These are phyloP conservation scores for Lepus townsendii DNA, from an alignment of 2,797 vertebrate species.

Conservation along the genomic window DNA sequence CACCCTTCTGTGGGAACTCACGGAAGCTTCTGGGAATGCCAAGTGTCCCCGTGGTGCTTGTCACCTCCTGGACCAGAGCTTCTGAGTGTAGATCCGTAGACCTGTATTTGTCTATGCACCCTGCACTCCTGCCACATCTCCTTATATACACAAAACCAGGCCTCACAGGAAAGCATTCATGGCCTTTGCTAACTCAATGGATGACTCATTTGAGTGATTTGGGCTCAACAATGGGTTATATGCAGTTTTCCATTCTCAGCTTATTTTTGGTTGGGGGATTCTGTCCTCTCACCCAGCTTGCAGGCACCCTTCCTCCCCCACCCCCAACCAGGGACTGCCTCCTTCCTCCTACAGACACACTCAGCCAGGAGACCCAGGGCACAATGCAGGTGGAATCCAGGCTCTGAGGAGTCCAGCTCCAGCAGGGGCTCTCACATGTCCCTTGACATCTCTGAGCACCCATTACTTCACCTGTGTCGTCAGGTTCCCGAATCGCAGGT, in stretches of 20 bases:
- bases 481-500: neutral
- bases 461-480: neutral
- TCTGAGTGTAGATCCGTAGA: neutral
- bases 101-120: no score
- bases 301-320: neutral
- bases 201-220: neutral
- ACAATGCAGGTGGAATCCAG: neutral
- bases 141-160: neutral
- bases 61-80: neutral
- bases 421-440: neutral
- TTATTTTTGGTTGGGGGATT: neutral
- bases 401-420: neutral
- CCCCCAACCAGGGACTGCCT: neutral
- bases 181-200: neutral
- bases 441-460: neutral
- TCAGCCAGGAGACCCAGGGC: neutral
- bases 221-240: neutral
- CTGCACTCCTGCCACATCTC: no score
- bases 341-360: neutral
- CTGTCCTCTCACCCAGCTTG: neutral
- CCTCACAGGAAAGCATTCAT: neutral
- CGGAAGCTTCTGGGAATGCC: neutral
- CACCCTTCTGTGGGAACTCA: neutral
- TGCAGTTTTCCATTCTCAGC: fast-evolving
- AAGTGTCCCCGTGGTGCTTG: neutral